phyloP scores from a whole-genome alignment of 1,140 invertebrate species.

The Monochamus saltuarius region DNA sequence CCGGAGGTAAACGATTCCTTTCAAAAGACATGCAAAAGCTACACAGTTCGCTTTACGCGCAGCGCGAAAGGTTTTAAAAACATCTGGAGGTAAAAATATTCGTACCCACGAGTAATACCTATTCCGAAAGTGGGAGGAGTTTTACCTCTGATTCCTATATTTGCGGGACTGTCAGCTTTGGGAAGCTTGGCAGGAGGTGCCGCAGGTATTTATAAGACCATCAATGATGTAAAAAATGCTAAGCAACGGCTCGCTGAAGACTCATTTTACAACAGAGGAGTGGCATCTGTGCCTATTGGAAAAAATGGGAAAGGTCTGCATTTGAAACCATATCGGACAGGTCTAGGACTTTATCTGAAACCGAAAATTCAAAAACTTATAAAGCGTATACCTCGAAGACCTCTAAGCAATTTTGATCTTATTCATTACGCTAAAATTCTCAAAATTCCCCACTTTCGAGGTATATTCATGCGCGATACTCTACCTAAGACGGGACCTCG shows the following conservation, averaged over 20 bases:
- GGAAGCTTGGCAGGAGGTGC: slow-evolving; percentile 40
- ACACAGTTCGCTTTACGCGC: too few relatives aligned
- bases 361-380: slow-evolving; percentile 29
- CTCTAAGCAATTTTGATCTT: slow-evolving; percentile 38
- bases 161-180: slow-evolving; percentile 47
- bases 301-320: slow-evolving; percentile 41
- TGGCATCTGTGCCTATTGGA: slow-evolving; percentile 43
- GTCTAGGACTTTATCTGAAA: not conserved
- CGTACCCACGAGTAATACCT: slow-evolving; percentile 40
- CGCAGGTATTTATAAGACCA: slow-evolving; percentile 43
- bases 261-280: slow-evolving; percentile 44
- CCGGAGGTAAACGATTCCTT: not conserved
- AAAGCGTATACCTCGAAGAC: slow-evolving; percentile 29
- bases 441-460: slow-evolving; percentile 42
- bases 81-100: slow-evolving; percentile 17
- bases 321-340: slow-evolving; percentile 31
- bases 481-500: slow-evolving; percentile 34
- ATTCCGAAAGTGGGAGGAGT: slow-evolving; percentile 47
- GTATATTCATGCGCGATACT: slow-evolving; percentile 45
- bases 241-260: slow-evolving; percentile 39
- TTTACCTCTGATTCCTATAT: slow-evolving; percentile 47
- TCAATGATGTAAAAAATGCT: slow-evolving; percentile 38
- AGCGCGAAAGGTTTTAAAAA: too few relatives aligned
- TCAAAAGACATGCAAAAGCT: slow-evolving; percentile 16
- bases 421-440: slow-evolving; percentile 24